Base-by-base conservation (phyloP, 2,888 invertebrate species). In the Drosophila nr. fundita region DNA sequence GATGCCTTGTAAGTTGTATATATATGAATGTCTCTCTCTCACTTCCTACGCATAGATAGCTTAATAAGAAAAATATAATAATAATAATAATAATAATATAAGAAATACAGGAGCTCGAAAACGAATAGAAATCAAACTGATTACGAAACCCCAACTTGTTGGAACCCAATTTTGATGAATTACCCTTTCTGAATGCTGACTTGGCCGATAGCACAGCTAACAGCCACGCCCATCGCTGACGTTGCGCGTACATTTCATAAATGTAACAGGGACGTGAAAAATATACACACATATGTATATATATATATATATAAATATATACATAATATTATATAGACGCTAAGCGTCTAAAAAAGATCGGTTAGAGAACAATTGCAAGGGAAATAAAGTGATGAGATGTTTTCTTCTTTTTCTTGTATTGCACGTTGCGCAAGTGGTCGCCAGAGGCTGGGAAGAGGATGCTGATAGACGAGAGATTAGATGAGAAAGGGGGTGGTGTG, bases 361-460 rank as follows among this genome's bases (percentile, higher is more conserved):
- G 60, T 73, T 61, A 60, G 59, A 74, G 68, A 76, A 78, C 36
- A 68, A 65, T 55, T 30, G 55, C 38, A 50, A 58, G 52, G 68
- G 74, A 74, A 82, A 67, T 87, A 74, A 76, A 78, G 67, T 77
- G 42, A 87, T 85, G 87, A 85, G 89, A 85, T 87, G 87, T 83
- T 64, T 70, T 62, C 40, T 55, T 48, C 64, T 36, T 52, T 58
- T 60, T 64, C 68, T 75, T 76, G 82, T 84, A 84, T 84, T 84
- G 84, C 84, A 84, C 84, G 79, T 89, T 73, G 73, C 80, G 60
- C 80, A 76, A 58, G 42, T 21, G 60, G 42, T 32, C 78, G 58
- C 53, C 58, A 45, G 45, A 45, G 24, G 15, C 45, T 45, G 8
- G 24, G 45, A 45, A 15, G 45, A 24, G 45, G 45, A 8, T 45